Evolutionary conservation across 2,888 invertebrate genomes (phyloP).

Genomic region (Dicyrtomina minuta): DNA sequence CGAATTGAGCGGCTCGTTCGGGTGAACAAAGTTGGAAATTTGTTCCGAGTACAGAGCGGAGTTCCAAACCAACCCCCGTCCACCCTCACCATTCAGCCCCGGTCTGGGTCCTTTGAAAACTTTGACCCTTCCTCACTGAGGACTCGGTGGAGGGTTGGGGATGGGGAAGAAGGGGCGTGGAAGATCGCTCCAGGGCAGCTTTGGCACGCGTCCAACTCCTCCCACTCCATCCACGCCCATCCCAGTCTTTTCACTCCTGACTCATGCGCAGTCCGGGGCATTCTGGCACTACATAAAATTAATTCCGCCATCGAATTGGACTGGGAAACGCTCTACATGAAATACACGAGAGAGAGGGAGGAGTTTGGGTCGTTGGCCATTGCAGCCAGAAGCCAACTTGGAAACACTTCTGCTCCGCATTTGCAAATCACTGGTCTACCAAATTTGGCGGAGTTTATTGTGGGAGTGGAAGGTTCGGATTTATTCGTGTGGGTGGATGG

Average conservation of each 20-base stretch:
- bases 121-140: constrained; percentile 2
- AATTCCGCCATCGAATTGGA: not conserved
- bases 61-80: too few species aligned
- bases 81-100: not conserved
- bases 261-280: not conserved
- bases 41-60: too few species aligned
- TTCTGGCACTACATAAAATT: not conserved
- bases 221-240: not conserved
- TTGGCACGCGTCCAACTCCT: too few species aligned
- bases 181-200: not conserved
- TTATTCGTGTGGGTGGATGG: constrained; percentile 24
- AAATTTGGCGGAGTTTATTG: not conserved
- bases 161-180: not conserved
- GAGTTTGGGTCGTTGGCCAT: too few species aligned
- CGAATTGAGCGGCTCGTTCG: too few species aligned
- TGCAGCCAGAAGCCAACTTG: too few species aligned
- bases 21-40: too few species aligned
- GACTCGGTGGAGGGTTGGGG: not conserved
- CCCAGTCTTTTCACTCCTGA: not conserved
- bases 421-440: too few species aligned
- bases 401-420: too few species aligned
- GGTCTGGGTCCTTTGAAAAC: constrained; percentile 4
- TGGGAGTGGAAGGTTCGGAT: too few species aligned
- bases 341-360: not conserved
- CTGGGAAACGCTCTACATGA: not conserved